Conservation (phyloP, 2,888 invertebrate genomes). For the Eupithecia pulchellata region DNA sequence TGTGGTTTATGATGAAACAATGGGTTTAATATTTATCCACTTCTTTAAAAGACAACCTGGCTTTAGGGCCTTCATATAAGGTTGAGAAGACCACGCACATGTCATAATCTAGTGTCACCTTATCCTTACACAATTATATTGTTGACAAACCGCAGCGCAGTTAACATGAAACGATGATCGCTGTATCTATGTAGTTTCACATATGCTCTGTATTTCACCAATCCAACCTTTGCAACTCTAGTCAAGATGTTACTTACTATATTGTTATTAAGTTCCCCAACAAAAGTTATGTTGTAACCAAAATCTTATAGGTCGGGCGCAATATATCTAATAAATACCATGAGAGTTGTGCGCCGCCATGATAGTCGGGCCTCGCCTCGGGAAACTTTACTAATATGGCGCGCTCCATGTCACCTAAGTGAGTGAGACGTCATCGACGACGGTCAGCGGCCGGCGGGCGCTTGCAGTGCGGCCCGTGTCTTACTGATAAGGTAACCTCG, state of each 20-base stretch:
- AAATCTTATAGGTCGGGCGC: slow-evolving; percentile 19
- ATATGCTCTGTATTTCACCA: background rate
- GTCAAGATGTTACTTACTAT: background rate
- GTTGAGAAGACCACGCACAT: too few relatives aligned
- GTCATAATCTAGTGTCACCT: background rate
- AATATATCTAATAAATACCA: slow-evolving; percentile 30
- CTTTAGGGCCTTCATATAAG: too few relatives aligned
- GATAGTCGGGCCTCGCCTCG: slow-evolving; percentile 17
- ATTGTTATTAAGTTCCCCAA: background rate
- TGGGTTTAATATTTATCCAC: too few relatives aligned
- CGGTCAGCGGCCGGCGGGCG: background rate
- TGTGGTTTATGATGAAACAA: background rate
- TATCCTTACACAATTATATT: too few relatives aligned
- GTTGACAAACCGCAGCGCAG: background rate
- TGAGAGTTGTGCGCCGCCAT: slow-evolving; percentile 18
- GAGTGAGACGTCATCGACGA: slow-evolving; percentile 4
- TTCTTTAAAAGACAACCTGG: too few relatives aligned
- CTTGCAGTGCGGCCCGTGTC: background rate
- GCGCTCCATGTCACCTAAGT: slow-evolving; percentile 23
- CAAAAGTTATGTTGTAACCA: slow-evolving; percentile 16
- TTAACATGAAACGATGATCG: background rate
- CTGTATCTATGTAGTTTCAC: background rate
- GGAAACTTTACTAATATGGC: slow-evolving; percentile 31
- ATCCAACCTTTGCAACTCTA: background rate
- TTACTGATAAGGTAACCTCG: background rate